Percentiles rank a stretch among this genome's conserved stretches.
Evolutionary conservation across 2,113 vertebrate genomes (phyloP).

Genomic region (Chaetura pelagica): DNA sequence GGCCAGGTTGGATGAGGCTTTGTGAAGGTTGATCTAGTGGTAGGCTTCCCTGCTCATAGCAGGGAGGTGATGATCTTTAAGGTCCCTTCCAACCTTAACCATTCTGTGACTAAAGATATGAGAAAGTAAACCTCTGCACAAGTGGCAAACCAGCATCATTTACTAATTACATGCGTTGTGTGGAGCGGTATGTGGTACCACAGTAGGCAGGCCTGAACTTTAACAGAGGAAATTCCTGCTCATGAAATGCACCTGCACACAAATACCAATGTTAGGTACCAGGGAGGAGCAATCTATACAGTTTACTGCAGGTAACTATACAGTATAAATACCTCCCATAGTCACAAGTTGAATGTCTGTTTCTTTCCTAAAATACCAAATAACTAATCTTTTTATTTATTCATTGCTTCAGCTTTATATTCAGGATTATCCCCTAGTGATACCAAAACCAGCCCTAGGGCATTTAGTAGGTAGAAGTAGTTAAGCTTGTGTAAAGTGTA

Average conservation of each 20-base stretch:
- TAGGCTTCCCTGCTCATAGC: no score
- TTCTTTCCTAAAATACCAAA: background rate
- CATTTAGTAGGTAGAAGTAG: background rate
- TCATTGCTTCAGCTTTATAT: background rate
- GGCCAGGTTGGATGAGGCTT: no score
- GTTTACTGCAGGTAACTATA: background rate
- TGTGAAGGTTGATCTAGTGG: no score
- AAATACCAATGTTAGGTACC: no score
- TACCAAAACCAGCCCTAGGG: background rate
- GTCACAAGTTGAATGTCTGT: background rate
- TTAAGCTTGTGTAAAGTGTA: background rate
- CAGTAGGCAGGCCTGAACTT: background rate
- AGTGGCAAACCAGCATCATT: constrained; percentile 17
- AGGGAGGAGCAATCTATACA: background rate
- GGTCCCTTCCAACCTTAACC: no score
- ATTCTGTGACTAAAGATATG: background rate
- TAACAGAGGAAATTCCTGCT: background rate
- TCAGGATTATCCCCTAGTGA: background rate
- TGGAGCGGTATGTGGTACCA: background rate
- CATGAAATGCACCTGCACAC: background rate
- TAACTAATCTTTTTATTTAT: background rate
- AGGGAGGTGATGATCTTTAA: no score
- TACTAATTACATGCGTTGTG: rapidly evolving
- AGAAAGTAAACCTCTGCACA: background rate
- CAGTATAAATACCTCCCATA: background rate